Base-by-base conservation (phyloP, 2,113 vertebrate species). In the Hippolais icterina region DNA sequence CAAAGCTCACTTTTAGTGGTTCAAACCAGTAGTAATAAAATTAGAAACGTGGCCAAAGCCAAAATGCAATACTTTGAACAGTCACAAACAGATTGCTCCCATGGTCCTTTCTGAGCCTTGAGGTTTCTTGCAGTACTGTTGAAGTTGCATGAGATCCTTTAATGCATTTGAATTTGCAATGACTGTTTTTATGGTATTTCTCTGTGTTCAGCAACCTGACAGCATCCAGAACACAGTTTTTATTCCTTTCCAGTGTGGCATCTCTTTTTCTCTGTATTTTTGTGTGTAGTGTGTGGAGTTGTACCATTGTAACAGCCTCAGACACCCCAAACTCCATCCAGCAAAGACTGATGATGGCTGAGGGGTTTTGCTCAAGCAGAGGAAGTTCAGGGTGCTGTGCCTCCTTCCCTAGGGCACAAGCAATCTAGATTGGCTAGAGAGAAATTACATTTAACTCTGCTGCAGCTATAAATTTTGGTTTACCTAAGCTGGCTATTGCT, bases 181-280 rank as follows among this genome's bases (percentile, higher is more conserved):
- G 3, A 39, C 17, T 11, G 29, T 44, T 80, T 70, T 81, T 33
- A 29, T 3, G 10, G 28, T 2, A 1, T 44, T 76, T 23, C 23
- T 88, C 46, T 80, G 31, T 42, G 50, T 52, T 66, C 78, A 76
- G 53, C 25, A 72, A 25, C 33, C 11, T 2, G 1, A 53, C 18
- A 75, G 70, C 31, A 83, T 13, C 37, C 10, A 56, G 59, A 83
- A 29, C 2, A 2, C 59, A 39, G 11, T 5, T 68, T 83, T 77
- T 74, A 4, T 23, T 53, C 31, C 6, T 61, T 65, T 53, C 41
- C n/a, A 11, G 0, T 6, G 21, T 0, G 0, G 3, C n/a, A 7
- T 35, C 27, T 50, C 23, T 93, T 83, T 60, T 77, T 64, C 63
- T 80, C 31, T 56, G 21, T 27, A 0, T 19, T 11, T 52, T 76